These are phyloP conservation scores for Myocastor coypus DNA, from an alignment of 2,113 vertebrate species.

Conservation along the genomic window DNA sequence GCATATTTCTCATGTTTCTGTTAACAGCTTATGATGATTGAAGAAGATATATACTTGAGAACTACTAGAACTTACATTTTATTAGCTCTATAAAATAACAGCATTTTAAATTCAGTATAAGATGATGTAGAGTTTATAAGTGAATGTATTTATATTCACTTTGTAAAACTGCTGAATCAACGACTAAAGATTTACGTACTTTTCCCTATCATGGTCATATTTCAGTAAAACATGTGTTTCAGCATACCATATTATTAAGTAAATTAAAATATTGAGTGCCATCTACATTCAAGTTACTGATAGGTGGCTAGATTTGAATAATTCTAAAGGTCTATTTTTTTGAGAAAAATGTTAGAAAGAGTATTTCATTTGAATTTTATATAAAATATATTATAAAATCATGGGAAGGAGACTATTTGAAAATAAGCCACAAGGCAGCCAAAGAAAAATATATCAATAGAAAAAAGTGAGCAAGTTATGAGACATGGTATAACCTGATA, in stretches of 20 bases:
- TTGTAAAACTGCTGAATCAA: neutral
- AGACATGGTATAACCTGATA: neutral
- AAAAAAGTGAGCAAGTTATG: neutral
- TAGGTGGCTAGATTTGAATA: neutral
- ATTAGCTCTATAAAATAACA: neutral
- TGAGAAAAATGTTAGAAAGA: neutral
- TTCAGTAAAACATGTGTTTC: neutral
- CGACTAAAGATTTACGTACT: neutral
- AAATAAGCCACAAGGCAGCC: neutral
- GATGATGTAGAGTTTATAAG: neutral
- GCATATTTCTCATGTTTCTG: neutral
- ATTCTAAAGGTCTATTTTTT: neutral
- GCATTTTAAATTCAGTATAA: neutral
- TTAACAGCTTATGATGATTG: neutral
- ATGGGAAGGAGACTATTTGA: neutral
- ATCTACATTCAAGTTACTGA: neutral
- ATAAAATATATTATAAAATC: neutral
- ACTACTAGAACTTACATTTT: neutral
- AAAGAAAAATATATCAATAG: neutral
- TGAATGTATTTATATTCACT: neutral
- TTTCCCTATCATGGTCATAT: neutral
- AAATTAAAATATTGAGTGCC: neutral
- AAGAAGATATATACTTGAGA: neutral
- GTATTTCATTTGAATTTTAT: neutral
- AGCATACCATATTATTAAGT: neutral